phyloP scores from a whole-genome alignment of 2,888 invertebrate species.

The Coremacera marginata region DNA sequence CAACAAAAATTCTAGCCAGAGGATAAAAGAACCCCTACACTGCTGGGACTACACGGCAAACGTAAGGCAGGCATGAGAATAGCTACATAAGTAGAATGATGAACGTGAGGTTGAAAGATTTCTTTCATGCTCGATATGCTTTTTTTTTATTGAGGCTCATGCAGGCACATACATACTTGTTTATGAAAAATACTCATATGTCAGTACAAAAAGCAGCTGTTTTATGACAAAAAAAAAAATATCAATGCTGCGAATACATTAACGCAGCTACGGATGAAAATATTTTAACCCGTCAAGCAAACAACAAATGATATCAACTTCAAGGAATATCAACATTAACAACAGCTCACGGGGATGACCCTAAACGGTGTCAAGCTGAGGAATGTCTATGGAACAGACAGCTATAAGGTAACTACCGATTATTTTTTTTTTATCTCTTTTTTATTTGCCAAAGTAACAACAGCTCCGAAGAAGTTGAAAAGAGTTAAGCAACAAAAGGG shows the following conservation, averaged over 20 bases:
- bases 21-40: too few relatives aligned
- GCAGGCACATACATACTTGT: not conserved
- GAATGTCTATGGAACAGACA: not conserved
- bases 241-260: not conserved
- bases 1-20: too few relatives aligned
- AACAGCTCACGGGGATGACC: not conserved
- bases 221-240: not conserved
- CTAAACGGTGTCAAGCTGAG: not conserved
- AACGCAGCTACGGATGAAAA: not conserved
- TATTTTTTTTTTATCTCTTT: too few relatives aligned
- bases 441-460: too few relatives aligned
- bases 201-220: not conserved
- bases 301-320: constrained; percentile 10
- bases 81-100: too few relatives aligned
- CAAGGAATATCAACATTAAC: not conserved
- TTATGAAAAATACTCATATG: not conserved
- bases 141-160: not conserved
- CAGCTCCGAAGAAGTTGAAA: too few relatives aligned
- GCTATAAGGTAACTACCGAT: not conserved
- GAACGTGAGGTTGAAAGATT: too few relatives aligned
- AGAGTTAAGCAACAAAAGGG: too few relatives aligned
- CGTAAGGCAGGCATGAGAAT: too few relatives aligned
- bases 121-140: too few relatives aligned
- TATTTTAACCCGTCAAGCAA: constrained; percentile 1
- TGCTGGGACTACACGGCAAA: too few relatives aligned